Evolutionary conservation across 92 coral and sea anemone genomes (phyloP).

Genomic region (Epizoanthus illoricatus): DNA sequence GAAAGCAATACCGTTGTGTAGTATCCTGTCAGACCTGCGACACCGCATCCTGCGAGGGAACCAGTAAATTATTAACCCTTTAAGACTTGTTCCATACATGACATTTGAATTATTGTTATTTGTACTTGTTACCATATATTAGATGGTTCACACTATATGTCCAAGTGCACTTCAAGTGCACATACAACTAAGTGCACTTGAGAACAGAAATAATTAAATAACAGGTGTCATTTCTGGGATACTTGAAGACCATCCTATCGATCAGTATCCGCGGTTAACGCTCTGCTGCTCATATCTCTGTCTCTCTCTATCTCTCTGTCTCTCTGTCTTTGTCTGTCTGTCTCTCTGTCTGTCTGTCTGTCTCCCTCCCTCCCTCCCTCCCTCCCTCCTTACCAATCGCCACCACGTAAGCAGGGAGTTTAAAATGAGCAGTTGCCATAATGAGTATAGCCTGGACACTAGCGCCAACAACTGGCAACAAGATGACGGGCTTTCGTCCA

Average conservation of each 20-base stretch:
- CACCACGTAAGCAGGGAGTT: constrained; percentile 46
- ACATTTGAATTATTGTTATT: neutral
- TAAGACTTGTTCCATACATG: neutral
- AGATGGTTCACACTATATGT: too few species aligned
- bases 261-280: too few species aligned
- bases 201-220: too few species aligned
- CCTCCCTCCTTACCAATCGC: constrained; percentile 37
- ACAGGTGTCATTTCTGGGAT: too few species aligned
- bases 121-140: neutral
- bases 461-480: constrained; percentile 46
- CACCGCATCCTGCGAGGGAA: constrained; percentile 43
- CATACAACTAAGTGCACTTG: too few species aligned
- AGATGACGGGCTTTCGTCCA: constrained; percentile 45
- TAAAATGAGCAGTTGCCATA: constrained; percentile 40
- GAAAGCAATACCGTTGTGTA: constrained; percentile 54
- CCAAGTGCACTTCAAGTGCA: too few species aligned
- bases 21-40: constrained; percentile 48
- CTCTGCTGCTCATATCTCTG: too few species aligned
- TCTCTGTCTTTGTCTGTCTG: too few species aligned
- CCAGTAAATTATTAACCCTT: neutral
- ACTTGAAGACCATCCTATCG: too few species aligned
- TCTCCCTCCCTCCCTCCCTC: too few species aligned
- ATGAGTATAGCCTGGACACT: constrained; percentile 37
- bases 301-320: too few species aligned
- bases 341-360: too few species aligned